Base-by-base conservation (phyloP, 1,140 invertebrate genomes). In the Nephila pilipes region DNA sequence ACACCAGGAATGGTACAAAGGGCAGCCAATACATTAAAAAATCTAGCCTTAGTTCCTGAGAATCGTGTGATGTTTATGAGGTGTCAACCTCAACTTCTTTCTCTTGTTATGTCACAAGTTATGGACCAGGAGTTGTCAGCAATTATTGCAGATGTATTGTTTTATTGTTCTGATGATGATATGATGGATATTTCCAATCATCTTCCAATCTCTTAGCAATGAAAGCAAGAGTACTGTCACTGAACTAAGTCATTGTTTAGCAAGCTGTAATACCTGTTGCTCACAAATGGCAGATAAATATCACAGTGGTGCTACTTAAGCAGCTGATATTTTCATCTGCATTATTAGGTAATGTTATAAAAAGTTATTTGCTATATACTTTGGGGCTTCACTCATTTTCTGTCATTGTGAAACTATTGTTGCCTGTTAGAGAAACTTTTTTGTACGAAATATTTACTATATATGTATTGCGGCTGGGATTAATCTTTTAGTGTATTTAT, bases 1-100 rank as follows among this genome's bases (percentile, higher is more conserved):
- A 99, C 98, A 95, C 96, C 99, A 94, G 99, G 99, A 95, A 99
- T 99, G 99, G 96, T 99, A 94, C 96, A 99, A 93, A 97, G 99
- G 94, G 98, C 99, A 63, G 99, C 98, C 14, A 97, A 97, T 90
- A 99, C 97, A 79, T 96, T 98, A 95, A 96, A 97, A 89, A 98
- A 97, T 95, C 96, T 99, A 93, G 97, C 98, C 32, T 97, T 97
- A 95, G 98, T 98, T 96, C 97, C 98, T n/a, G 98, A 99, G 95
- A 99, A 99, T 96, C 96, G 98, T 94, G 97, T 97, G 93, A 96
- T 99, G 92, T 97, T 99, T 95, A 96, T 98, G 94, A 98, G 98
- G 94, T 98, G 99, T 96, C 98, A 99, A 96, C 97, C 98, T 93
- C 97, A 99, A 92, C 96, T 99, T 94, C 96, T 99, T 54, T 97